These are phyloP conservation scores for Syngnathus acus DNA, from an alignment of 2,797 vertebrate species.

Conservation along the genomic window DNA sequence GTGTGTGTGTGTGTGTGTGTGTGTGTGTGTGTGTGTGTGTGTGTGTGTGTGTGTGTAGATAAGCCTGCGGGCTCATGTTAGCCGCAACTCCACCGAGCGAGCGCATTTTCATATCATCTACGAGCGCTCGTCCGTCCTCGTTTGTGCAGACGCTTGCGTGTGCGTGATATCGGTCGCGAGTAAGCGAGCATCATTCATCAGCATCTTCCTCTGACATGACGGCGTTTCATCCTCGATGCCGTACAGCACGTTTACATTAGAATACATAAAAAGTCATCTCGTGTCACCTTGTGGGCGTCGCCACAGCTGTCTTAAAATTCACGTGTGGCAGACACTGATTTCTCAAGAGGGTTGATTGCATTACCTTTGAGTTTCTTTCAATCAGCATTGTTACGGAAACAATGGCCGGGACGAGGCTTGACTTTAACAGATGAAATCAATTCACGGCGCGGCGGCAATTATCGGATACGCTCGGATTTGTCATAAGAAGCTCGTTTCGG, in stretches of 20 bases:
- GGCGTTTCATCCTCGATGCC: neutral
- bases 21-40: constrained; percentile 21
- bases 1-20: constrained; percentile 20
- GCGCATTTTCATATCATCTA: constrained; percentile 10
- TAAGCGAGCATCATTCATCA: neutral
- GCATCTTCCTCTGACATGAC: neutral
- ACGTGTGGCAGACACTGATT: constrained; percentile 26
- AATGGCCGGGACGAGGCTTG: constrained; percentile 37
- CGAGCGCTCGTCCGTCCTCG: constrained; percentile 2
- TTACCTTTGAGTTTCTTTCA: constrained; percentile 45
- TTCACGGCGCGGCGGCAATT: constrained; percentile 40
- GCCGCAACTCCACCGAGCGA: constrained; percentile 31
- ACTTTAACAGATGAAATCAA: constrained; percentile 34
- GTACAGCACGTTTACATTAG: neutral
- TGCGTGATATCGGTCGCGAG: neutral
- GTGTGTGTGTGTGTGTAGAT: constrained; percentile 27
- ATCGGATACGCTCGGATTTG: constrained; percentile 48
- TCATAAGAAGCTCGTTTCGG: constrained; percentile 32
- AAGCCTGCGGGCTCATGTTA: constrained; percentile 50
- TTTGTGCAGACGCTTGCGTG: constrained; percentile 3
- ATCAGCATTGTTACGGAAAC: constrained; percentile 47
- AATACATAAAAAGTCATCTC: neutral
- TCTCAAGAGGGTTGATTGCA: constrained; percentile 41
- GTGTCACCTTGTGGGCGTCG: too few relatives aligned
- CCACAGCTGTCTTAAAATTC: constrained; percentile 19